These are phyloP conservation scores for Pelosia muscerda DNA, from an alignment of 2,888 invertebrate genomes.

Conservation along the genomic window DNA sequence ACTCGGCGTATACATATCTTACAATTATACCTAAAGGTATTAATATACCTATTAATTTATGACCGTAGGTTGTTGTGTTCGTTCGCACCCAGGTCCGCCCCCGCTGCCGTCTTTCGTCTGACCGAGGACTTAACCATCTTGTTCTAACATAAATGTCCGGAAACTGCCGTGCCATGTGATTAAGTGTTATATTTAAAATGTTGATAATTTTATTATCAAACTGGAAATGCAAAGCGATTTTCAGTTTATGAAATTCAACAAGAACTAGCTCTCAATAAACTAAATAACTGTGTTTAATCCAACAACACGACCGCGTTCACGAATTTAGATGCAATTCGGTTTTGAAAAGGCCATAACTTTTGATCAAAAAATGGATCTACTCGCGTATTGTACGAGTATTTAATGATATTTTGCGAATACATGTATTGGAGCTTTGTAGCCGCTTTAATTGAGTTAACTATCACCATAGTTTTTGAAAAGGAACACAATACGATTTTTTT, in stretches of 20 bases:
- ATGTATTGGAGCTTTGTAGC: conserved; percentile 37
- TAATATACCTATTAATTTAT: no score
- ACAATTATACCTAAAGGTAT: no score
- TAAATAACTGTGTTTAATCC: conserved; percentile 57
- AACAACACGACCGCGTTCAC: conserved; percentile 54
- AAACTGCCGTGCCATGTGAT: no score
- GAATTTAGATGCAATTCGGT: conserved; percentile 43
- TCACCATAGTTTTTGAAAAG: not conserved
- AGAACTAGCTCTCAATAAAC: conserved; percentile 50
- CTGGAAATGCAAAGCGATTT: conserved; percentile 30
- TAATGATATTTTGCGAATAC: conserved; percentile 41
- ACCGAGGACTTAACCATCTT: no score
- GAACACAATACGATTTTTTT: not conserved
- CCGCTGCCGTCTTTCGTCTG: no score
- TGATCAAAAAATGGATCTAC: conserved; percentile 48
- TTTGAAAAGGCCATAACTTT: conserved; percentile 51
- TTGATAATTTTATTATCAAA: not conserved
- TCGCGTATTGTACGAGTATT: conserved; percentile 26
- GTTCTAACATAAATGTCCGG: no score
- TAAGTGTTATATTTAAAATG: no score
- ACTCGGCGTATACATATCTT: no score
- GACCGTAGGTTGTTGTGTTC: no score
- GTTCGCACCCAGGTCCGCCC: no score
- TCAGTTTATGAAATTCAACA: conserved; percentile 53
- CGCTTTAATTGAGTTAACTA: conserved; percentile 32